phyloP scores from a whole-genome alignment of 2,888 invertebrate species.

The Druceiella hillmani region DNA sequence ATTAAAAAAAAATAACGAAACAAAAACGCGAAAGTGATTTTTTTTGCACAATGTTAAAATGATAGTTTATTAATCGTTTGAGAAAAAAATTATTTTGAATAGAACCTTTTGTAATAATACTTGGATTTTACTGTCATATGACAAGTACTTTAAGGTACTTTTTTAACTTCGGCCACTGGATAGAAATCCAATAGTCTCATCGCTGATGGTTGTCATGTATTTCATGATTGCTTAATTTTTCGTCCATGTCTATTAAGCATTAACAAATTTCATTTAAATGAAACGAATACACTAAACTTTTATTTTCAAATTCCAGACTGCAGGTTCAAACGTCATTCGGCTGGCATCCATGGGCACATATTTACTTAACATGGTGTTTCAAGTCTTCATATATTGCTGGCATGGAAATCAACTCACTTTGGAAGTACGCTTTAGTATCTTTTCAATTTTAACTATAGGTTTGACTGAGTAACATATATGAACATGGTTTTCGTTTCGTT shows the following conservation, averaged over 20 bases:
- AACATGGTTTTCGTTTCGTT: too few species aligned
- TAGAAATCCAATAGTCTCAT: background rate
- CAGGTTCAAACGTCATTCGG: conserved; percentile 30
- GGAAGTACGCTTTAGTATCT: conserved; percentile 32
- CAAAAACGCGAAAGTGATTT: too few species aligned
- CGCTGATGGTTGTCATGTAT: too few species aligned
- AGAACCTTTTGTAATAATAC: too few species aligned
- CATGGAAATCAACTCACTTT: conserved; percentile 42
- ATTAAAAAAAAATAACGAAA: too few species aligned
- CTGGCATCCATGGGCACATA: conserved; percentile 37
- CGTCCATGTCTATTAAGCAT: too few species aligned
- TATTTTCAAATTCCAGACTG: conserved; percentile 23
- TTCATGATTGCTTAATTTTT: too few species aligned
- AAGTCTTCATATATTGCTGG: conserved; percentile 45
- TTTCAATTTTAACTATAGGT: conserved; percentile 2
- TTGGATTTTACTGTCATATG: background rate
- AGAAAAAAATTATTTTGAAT: too few species aligned
- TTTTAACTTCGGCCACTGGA: background rate
- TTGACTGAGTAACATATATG: conserved; percentile 1
- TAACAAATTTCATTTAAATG: too few species aligned
- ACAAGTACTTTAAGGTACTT: background rate
- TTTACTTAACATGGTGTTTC: conserved; percentile 33
- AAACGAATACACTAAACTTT: too few species aligned
- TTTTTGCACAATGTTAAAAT: too few species aligned
- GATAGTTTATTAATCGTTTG: too few species aligned